phyloP scores from a whole-genome alignment of 2,797 vertebrate genomes.

The Manis javanica region DNA sequence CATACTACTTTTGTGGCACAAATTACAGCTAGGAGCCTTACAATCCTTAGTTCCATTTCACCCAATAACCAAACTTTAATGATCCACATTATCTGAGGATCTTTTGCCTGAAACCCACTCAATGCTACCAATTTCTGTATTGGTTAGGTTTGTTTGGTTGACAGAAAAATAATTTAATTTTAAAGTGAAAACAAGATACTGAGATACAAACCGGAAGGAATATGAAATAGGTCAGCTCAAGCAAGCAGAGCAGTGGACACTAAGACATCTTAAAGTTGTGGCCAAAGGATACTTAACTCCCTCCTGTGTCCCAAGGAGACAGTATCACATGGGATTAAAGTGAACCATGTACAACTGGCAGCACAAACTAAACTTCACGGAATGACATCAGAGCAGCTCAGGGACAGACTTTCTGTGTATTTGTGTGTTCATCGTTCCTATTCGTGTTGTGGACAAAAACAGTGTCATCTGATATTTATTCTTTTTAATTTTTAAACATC shows the following conservation, averaged over 20 bases:
- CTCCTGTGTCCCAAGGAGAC: background rate
- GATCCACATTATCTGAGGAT: background rate
- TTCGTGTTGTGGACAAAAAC: background rate
- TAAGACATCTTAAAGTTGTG: background rate
- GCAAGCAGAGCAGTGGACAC: background rate
- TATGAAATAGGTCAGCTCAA: background rate
- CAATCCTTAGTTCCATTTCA: background rate
- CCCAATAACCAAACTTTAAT: background rate
- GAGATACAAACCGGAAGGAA: background rate
- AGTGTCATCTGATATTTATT: background rate
- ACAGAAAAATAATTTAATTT: background rate
- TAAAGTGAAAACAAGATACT: background rate
- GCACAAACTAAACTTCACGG: background rate
- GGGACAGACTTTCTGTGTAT: background rate
- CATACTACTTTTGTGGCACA: background rate
- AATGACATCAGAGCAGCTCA: background rate
- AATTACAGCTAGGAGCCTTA: background rate
- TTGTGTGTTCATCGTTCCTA: background rate
- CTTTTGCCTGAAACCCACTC: background rate
- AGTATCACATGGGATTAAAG: background rate
- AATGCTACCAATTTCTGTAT: background rate
- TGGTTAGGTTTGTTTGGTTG: background rate
- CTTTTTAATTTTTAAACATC: background rate
- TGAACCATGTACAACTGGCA: background rate
- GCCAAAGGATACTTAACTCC: background rate